phyloP scores from a whole-genome alignment of 1,140 invertebrate species.

The roundworm (Caenorhabditis elegans) region WBcel235 BX284604.4:6032501-6033000 shows the following conservation, averaged over 20 bases:
- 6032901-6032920: too few species aligned
- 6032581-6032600: background rate
- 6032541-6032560: background rate
- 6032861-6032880: too few species aligned
- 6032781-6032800: background rate
- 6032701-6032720: background rate
- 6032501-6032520: background rate
- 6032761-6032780: conserved; percentile 14
- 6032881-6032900: too few species aligned
- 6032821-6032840: background rate
- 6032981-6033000: too few species aligned
- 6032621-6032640: background rate
- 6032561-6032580: conserved; percentile 9
- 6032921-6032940: too few species aligned
- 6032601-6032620: background rate
- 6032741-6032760: conserved; percentile 12
- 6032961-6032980: too few species aligned
- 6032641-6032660: conserved; percentile 24
- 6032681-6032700: background rate
- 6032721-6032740: conserved; percentile 13
- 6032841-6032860: background rate
- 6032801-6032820: background rate
- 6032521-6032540: conserved; percentile 32
- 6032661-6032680: background rate
- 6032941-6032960: too few species aligned